Evolutionary conservation across 1,140 invertebrate species (phyloP), one percentile per base, ranked within the genome.

Genomic region (Bursaphelenchus mucronatus): DNA sequence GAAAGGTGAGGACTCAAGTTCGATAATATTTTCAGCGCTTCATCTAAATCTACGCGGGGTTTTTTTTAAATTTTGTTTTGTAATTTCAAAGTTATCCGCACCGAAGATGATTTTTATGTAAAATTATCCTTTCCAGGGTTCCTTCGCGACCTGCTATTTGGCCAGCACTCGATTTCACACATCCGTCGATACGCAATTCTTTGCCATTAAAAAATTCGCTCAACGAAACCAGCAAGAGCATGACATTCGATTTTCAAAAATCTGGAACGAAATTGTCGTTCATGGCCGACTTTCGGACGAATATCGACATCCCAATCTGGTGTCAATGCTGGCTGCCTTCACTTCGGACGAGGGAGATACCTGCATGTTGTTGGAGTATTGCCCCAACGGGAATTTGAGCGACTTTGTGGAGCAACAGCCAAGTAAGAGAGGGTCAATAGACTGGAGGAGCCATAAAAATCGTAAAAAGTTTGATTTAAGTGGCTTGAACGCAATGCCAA

Each of bases 81-180:
- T 9, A 9, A 17, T 9, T 54, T 19, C 9, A 54, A 15, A 9
- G 9, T 45, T 19, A 54, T 54, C 9, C 9, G 9, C 45, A 47
- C 9, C 8, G 17, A 19, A 63, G 41, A 52, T 17, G 17, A 5
- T 19, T 17, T 44, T 39, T 61, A 7, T 13, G 13, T 1, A 15
- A 58, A 15, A 44, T 7, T 59, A n/a, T 55, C 44, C 17, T 15
- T 7, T 70, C 69, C 13, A 70, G 69, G 69, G 69, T 1, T 72
- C 71, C 13, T 70, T 70, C 44, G 69, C 69, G 9, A 75, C 73
- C 9, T 70, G 69, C 53, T 70, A 70, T 30, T 58, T 70, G 21
- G 69, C 68, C 17, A 49, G 19, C 44, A 70, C 54, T 55, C 13
- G 57, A 45, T 44, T 44, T 4, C 57, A 39, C 13, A 39, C 57